Base-by-base conservation (phyloP, 2,888 invertebrate species). In the Margaritifera margaritifera region DNA sequence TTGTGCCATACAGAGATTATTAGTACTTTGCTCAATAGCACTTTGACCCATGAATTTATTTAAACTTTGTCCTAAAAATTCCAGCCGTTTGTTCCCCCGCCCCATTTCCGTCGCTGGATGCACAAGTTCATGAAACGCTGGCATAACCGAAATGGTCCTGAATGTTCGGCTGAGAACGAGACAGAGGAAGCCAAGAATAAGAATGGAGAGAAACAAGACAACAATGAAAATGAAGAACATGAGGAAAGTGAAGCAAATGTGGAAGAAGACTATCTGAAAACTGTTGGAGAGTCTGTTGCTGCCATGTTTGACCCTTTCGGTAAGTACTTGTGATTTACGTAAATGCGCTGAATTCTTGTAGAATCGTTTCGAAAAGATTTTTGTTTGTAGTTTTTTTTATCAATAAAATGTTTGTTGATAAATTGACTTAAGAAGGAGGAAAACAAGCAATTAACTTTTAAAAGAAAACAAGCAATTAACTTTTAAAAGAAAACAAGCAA, bases 291-390 rank as follows among this genome's bases (percentile, higher is more conserved):
- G 59, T 89, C 89, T 68, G 89, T 92, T 50, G 88, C 91, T 4
- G 89, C 90, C 65, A 89, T 92, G 80, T 83, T 92, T 77, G 91
- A 92, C 79, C 91, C 91, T 6, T 86, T 92, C 53, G 92, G 90
- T 89, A 80, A 72, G 80, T 69, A 24, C 22, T 42, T 57, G 59
- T 51, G n/a, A 52, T 22, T 63, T 20, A 6, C n/a, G 4, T n/a
- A n/a, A 25, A 50, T 27, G n/a, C 20, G 20, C 20, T 62, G 24
- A 20, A 25, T 20, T n/a, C 25, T 22, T 59, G 20, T 22, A 24
- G 2, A 59, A 25, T 15, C 1, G 15, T 27, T 20, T 18, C 6
- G n/a, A 42, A 42, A 15, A 15, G 11, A 42, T 15, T 15, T 42
- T 42, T 15, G 42, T 42, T 0, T 4, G 3, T n/a, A n/a, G n/a